These are phyloP conservation scores for Rhynchophorus ferrugineus DNA, from an alignment of 1,140 invertebrate species.

Conservation along the genomic window DNA sequence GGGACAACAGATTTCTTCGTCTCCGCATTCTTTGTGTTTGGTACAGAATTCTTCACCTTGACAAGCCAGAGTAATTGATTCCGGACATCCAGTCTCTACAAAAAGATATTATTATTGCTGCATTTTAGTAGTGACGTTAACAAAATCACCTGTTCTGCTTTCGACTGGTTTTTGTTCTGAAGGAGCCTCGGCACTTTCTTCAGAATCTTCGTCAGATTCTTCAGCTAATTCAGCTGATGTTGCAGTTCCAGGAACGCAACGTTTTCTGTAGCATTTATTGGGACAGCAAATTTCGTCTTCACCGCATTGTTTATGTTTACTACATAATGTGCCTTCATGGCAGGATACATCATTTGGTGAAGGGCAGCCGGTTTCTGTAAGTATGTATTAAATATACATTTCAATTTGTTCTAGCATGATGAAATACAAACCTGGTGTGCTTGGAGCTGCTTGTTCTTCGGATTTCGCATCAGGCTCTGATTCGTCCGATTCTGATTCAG, in stretches of 20 bases:
- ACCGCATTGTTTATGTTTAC: slow-evolving; percentile 15
- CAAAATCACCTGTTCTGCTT: not conserved
- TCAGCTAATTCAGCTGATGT: slow-evolving; percentile 12
- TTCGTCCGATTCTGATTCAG: slow-evolving; percentile 18
- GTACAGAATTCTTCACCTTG: slow-evolving; percentile 14
- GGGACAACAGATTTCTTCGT: slow-evolving; percentile 14
- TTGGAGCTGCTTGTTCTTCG: slow-evolving; percentile 7
- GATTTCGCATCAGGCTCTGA: slow-evolving; percentile 11
- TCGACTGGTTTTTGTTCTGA: not conserved
- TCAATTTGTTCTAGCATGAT: not conserved
- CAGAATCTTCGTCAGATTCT: slow-evolving; percentile 20
- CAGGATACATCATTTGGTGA: slow-evolving; percentile 12
- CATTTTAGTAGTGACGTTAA: not conserved
- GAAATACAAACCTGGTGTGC: slow-evolving; percentile 5
- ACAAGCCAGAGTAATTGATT: slow-evolving; percentile 9
- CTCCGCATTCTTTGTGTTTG: slow-evolving; percentile 16
- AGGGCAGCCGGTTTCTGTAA: slow-evolving; percentile 17
- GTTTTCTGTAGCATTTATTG: slow-evolving; percentile 20
- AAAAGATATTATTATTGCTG: not conserved
- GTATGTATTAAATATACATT: not conserved
- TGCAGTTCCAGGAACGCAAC: slow-evolving; percentile 12
- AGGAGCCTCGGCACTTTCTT: slow-evolving; percentile 8
- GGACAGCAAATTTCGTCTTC: slow-evolving; percentile 18
- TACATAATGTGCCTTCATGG: slow-evolving; percentile 13
- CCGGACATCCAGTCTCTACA: slow-evolving; percentile 15